Conservation (phyloP, 1,140 invertebrate species). For the Pristionchus pacificus region DNA sequence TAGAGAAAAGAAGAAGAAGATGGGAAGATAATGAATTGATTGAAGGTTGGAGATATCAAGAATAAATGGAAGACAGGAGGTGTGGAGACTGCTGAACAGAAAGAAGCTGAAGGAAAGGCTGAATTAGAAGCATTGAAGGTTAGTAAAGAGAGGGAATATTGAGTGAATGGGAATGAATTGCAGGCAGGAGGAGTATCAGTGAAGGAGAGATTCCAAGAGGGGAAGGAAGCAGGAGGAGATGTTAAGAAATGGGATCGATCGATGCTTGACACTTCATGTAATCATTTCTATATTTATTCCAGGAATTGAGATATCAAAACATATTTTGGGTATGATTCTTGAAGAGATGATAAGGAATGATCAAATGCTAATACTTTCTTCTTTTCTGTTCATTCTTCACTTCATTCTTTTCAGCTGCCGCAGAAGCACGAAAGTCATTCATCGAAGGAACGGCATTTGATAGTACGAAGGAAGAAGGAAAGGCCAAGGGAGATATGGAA, state of each 20-base stretch:
- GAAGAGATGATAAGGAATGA: no score
- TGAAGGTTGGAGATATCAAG: constrained; percentile 52
- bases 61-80: constrained; percentile 57
- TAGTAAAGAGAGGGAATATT: not conserved
- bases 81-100: constrained; percentile 48
- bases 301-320: no score
- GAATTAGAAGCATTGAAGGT: constrained; percentile 53
- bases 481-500: constrained; percentile 36
- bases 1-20: constrained; percentile 1
- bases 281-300: no score
- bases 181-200: constrained; percentile 23
- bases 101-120: constrained; percentile 41
- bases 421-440: constrained; percentile 50
- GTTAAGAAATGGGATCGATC: constrained; percentile 32
- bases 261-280: constrained; percentile 37
- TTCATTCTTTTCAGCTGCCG: constrained; percentile 34
- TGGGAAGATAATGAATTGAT: not conserved
- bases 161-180: not conserved
- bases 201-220: constrained; percentile 39
- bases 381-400: no score
- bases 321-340: no score
- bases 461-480: constrained; percentile 40
- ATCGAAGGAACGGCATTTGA: constrained; percentile 46
- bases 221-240: constrained; percentile 18
- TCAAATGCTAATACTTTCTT: no score